Evolutionary conservation across 2,888 invertebrate genomes (phyloP).

Genomic region (Ichneumon xanthorius): DNA sequence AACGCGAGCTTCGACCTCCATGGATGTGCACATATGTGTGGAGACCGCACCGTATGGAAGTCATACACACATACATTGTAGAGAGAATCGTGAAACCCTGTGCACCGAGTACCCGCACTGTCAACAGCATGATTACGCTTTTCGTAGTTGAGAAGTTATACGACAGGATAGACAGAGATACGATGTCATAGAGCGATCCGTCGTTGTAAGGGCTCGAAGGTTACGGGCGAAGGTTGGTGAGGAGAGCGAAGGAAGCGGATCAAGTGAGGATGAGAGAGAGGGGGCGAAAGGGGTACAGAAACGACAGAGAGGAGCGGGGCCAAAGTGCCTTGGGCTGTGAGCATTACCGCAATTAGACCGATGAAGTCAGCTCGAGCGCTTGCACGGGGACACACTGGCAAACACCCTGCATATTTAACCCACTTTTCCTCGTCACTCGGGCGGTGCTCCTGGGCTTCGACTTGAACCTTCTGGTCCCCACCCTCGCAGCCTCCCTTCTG

Average conservation of each 20-base stretch:
- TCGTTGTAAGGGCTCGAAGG: conserved; percentile 27
- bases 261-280: conserved; percentile 40
- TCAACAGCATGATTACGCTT: conserved; percentile 71
- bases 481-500: conserved; percentile 36
- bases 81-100: conserved; percentile 27
- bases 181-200: not conserved
- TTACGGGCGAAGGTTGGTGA: not conserved
- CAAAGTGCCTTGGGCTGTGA: conserved; percentile 77
- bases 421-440: conserved; percentile 71
- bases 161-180: conserved; percentile 48
- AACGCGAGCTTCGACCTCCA: conserved; percentile 22
- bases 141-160: conserved; percentile 62
- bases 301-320: conserved; percentile 58
- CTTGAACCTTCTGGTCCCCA: conserved; percentile 52
- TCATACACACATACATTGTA: conserved; percentile 10
- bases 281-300: conserved; percentile 4
- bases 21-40: not conserved
- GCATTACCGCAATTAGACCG: conserved; percentile 81
- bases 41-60: not conserved
- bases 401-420: conserved; percentile 81
- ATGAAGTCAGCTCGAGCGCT: conserved; percentile 74
- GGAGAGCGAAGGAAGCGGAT: conserved; percentile 3
- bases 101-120: conserved; percentile 43
- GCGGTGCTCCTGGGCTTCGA: conserved; percentile 25
- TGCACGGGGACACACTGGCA: conserved; percentile 73